These are phyloP conservation scores for Drosophila subsilvestris DNA, from an alignment of 2,888 invertebrate genomes.

Conservation along the genomic window DNA sequence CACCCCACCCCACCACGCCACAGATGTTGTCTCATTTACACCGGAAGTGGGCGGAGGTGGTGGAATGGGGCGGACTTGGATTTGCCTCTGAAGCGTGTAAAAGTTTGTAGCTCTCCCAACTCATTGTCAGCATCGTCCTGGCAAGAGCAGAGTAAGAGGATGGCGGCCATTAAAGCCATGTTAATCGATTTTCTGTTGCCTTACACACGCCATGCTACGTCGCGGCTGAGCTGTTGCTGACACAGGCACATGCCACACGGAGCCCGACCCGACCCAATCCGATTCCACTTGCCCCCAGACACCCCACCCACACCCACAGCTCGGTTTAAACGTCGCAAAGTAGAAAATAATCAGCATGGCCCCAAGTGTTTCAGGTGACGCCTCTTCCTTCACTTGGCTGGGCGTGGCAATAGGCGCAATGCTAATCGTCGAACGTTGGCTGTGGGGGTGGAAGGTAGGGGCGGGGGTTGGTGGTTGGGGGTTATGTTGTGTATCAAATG, in stretches of 20 bases:
- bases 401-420: conserved; percentile 22
- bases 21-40: conserved; percentile 49
- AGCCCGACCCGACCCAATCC: not conserved
- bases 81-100: conserved; percentile 21
- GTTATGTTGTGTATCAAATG: conserved; percentile 25
- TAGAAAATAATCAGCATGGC: conserved; percentile 66
- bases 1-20: conserved; percentile 1
- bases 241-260: conserved; percentile 43
- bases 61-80: not conserved
- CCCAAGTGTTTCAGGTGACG: conserved; percentile 44
- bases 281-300: too few relatives aligned
- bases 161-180: conserved; percentile 70
- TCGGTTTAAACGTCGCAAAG: conserved; percentile 38
- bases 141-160: not conserved
- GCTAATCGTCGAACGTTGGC: not conserved
- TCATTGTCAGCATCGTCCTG: conserved; percentile 26
- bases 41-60: conserved; percentile 40
- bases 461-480: too few relatives aligned
- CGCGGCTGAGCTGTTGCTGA: conserved; percentile 51
- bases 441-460: not conserved
- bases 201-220: conserved; percentile 30
- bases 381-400: conserved; percentile 1
- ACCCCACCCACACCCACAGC: not conserved
- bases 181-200: conserved; percentile 75
- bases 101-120: conserved; percentile 43